Percentiles rank a stretch among this genome's conserved stretches.
These are phyloP conservation scores for Cephalopachus bancanus DNA, from an alignment of 2,797 vertebrate species.

Conservation along the genomic window DNA sequence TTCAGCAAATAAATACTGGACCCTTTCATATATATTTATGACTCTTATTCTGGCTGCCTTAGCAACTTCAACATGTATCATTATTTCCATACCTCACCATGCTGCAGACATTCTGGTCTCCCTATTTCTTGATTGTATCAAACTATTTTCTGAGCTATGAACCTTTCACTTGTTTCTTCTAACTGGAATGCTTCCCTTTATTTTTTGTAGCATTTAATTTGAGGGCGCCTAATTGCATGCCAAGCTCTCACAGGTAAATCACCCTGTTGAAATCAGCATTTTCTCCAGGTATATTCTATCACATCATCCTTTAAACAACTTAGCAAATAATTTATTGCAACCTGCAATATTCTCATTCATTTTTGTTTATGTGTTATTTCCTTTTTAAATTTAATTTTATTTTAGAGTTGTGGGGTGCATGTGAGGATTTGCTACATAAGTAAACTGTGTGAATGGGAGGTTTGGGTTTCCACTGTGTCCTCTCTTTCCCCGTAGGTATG, in stretches of 20 bases:
- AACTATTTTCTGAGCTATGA: not conserved
- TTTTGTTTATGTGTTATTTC: not conserved
- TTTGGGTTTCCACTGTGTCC: too few species aligned
- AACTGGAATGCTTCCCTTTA: not conserved
- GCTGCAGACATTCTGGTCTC: too few species aligned
- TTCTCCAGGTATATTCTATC: not conserved
- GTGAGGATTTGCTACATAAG: too few species aligned
- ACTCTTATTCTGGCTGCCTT: not conserved
- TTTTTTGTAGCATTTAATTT: not conserved
- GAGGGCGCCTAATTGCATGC: rapidly evolving
- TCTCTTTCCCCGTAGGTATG: too few species aligned
- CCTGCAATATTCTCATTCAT: not conserved
- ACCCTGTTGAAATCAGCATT: not conserved
- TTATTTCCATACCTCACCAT: not conserved
- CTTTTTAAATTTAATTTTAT: not conserved
- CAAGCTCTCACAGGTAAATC: not conserved
- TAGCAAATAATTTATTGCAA: not conserved
- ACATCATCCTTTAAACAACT: not conserved
- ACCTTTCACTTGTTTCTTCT: not conserved
- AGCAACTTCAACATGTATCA: not conserved
- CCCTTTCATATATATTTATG: not conserved
- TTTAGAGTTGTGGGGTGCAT: too few species aligned
- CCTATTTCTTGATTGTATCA: not conserved
- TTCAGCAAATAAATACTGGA: not conserved
- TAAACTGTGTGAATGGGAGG: too few species aligned